Conservation (phyloP, 2,888 invertebrate species). For the Sinopyrophorus schimmeli region DNA sequence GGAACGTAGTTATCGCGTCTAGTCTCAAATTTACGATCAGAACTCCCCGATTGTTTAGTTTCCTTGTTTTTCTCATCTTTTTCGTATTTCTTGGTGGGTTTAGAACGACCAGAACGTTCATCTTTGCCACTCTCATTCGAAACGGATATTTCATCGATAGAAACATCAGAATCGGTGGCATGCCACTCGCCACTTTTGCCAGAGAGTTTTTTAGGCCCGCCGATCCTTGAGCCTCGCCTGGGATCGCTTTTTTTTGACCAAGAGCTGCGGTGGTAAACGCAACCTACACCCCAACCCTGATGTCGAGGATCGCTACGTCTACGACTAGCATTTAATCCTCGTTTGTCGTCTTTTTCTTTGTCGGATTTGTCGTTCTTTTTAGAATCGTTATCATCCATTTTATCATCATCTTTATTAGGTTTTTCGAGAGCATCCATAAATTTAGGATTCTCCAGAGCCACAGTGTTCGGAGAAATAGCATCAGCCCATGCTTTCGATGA, state of each 20-base stretch:
- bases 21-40: constrained; percentile 44
- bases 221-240: constrained; percentile 49
- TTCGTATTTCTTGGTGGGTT: constrained; percentile 57
- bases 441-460: constrained; percentile 54
- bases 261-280: constrained; percentile 37
- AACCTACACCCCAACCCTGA: constrained; percentile 34
- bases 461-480: constrained; percentile 41
- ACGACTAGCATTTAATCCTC: constrained; percentile 49
- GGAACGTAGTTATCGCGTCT: constrained; percentile 79
- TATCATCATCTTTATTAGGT: constrained; percentile 49
- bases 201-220: constrained; percentile 45
- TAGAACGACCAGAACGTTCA: constrained; percentile 54
- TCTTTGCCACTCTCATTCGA: constrained; percentile 61
- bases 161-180: constrained; percentile 74
- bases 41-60: constrained; percentile 33
- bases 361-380: constrained; percentile 51
- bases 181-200: constrained; percentile 57
- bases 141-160: constrained; percentile 70
- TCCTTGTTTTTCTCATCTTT: constrained; percentile 66
- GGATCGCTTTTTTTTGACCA: constrained; percentile 52
- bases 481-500: constrained; percentile 57
- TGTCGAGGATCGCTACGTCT: constrained; percentile 56
- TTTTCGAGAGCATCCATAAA: constrained; percentile 56
- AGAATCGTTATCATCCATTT: constrained; percentile 40
- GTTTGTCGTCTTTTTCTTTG: constrained; percentile 39